A percentile compares a stretch with the other conserved stretches of the same genome.
Conservation (phyloP, 2,113 vertebrate genomes). For the Telmatochromis sp. region DNA sequence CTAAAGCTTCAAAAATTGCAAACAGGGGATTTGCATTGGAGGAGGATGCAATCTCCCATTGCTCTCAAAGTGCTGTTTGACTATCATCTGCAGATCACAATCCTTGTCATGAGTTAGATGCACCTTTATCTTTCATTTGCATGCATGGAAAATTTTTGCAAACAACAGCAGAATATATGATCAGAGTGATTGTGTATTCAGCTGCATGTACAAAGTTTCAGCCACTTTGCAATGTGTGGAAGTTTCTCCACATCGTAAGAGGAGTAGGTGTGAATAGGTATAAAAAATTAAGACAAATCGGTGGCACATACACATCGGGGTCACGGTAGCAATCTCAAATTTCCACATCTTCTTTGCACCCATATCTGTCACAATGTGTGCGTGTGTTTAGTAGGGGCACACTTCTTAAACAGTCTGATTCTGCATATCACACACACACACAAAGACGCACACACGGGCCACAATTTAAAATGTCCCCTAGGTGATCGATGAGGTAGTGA, state of each 20-base stretch:
- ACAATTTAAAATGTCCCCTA: slow-evolving; percentile 31
- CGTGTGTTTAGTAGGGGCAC: neutral
- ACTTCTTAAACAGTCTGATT: neutral
- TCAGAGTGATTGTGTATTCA: neutral
- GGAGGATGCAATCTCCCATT: neutral
- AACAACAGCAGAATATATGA: neutral
- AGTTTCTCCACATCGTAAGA: neutral
- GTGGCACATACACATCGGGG: neutral
- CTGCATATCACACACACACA: slow-evolving; percentile 8
- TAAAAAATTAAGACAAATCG: neutral
- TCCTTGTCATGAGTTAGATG: neutral
- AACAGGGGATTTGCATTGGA: neutral
- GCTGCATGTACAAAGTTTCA: neutral
- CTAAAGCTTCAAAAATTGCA: neutral
- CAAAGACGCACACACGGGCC: neutral
- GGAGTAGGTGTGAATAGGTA: neutral
- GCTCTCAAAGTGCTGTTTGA: neutral
- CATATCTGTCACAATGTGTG: neutral
- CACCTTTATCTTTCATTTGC: neutral
- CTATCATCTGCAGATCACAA: neutral
- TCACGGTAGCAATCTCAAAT: neutral
- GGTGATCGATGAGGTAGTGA: slow-evolving; percentile 58
- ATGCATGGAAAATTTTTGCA: neutral
- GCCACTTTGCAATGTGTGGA: neutral
- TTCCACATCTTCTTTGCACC: neutral